A percentile compares a stretch with the other conserved stretches of the same genome.
These are phyloP conservation scores for Listronotus bonariensis DNA, from an alignment of 1,140 invertebrate species.

Conservation along the genomic window DNA sequence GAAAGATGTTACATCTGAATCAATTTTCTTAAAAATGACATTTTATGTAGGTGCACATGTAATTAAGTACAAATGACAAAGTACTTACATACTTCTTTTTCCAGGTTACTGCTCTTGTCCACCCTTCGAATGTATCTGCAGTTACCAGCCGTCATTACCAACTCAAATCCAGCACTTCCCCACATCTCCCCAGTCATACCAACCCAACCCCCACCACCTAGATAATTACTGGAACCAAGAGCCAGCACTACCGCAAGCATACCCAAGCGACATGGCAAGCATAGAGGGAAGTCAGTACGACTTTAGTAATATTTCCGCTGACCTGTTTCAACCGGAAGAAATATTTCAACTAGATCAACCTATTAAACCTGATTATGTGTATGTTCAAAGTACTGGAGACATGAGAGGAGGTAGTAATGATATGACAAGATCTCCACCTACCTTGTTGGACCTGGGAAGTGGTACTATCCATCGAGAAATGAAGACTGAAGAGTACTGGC, in stretches of 20 bases:
- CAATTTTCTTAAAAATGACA: too few relatives aligned
- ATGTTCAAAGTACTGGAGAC: constrained; percentile 30
- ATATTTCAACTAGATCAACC: constrained; percentile 78
- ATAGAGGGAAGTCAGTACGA: constrained; percentile 52
- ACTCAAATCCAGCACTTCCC: constrained; percentile 44
- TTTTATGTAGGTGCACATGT: too few relatives aligned
- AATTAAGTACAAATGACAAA: too few relatives aligned
- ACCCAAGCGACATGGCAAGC: constrained; percentile 37
- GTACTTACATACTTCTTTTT: constrained; percentile 44
- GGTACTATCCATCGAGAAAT: constrained; percentile 64
- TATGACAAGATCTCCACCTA: constrained; percentile 66
- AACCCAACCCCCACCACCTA: constrained; percentile 34
- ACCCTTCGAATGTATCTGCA: constrained; percentile 68
- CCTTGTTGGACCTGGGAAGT: constrained; percentile 71
- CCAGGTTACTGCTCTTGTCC: constrained; percentile 68
- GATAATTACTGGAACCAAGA: constrained; percentile 52
- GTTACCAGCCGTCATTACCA: constrained; percentile 52
- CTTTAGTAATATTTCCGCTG: constrained; percentile 63
- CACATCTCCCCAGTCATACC: constrained; percentile 43
- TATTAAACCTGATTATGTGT: constrained; percentile 64
- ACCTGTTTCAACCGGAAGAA: constrained; percentile 77
- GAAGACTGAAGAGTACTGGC: constrained; percentile 60
- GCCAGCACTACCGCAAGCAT: constrained; percentile 44
- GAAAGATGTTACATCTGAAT: too few relatives aligned
- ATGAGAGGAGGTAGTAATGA: constrained; percentile 56